Base-by-base conservation (phyloP, 1,140 invertebrate genomes). In the Hormaphis cornu region DNA sequence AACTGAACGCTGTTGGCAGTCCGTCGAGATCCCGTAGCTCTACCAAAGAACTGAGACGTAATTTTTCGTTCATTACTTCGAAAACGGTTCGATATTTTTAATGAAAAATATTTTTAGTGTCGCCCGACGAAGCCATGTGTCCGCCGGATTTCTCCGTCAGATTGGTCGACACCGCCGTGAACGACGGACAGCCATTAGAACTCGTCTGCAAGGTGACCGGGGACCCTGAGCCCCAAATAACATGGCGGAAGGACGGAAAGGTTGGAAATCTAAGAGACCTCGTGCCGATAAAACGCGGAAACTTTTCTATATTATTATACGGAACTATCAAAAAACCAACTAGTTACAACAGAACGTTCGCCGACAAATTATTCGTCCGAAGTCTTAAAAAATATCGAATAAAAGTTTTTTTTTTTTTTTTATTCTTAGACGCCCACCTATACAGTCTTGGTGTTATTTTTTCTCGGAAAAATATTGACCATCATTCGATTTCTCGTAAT, bases 211-310 rank as follows among this genome's bases (percentile, higher is more conserved):
- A 87, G 20, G 89, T 96, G 24, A 85, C 85, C 59, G 93, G 92
- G 16, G 92, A 95, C 78, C 93, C 93, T n/a, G 91, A 94, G 76
- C 92, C 92, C 6, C 86, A 91, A 75, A 85, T 95, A 1, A 84
- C 86, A 69, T 96, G 93, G 93, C 83, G 82, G 69, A 95, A 93
- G 80, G 85, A 89, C 73, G 86, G 86, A 58, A 86, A 89, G 76
- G 83, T 84, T n/a, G n/a, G n/a, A 75, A 72, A 50, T 66, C 0
- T 2, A 26, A 42, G 46, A 58, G 2, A 22, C 7, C 20, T 48
- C 22, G 3, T 48, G 4, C 2, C 14, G 14, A 14, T 37, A 14
- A 37, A 37, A 37, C n/a, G n/a, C n/a, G n/a, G n/a, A n/a, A n/a
- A n/a, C n/a, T n/a, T n/a, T n/a, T n/a, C n/a, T n/a, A n/a, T n/a